A percentile compares a stretch with the other conserved stretches of the same genome.
Conservation (phyloP, 2,888 invertebrate genomes). For the Apodemia zela region DNA sequence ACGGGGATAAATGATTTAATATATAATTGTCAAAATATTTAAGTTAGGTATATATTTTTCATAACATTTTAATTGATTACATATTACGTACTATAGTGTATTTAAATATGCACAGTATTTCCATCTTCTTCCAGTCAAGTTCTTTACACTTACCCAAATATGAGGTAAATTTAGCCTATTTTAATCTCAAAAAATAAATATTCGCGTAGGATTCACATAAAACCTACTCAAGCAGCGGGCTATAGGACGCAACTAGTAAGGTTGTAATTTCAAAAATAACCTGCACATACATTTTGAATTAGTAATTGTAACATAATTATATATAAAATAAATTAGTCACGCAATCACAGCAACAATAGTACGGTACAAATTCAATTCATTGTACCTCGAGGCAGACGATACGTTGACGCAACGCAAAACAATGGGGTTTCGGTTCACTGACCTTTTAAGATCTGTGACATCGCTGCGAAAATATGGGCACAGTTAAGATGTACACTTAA, state of each 20-base stretch:
- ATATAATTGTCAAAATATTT: too few species aligned
- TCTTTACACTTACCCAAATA: too few species aligned
- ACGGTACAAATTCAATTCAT: slow-evolving; percentile 68
- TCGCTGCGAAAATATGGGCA: slow-evolving; percentile 71
- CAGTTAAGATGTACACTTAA: slow-evolving; percentile 42
- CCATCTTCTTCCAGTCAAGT: too few species aligned
- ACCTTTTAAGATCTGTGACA: slow-evolving; percentile 75
- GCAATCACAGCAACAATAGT: slow-evolving; percentile 63
- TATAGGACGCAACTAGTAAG: background rate
- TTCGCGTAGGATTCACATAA: too few species aligned
- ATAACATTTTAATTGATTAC: too few species aligned
- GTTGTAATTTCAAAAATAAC: slow-evolving; percentile 27
- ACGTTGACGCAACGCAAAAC: slow-evolving; percentile 74
- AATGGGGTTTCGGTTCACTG: slow-evolving; percentile 73
- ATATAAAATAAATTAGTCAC: slow-evolving; percentile 56
- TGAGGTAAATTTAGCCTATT: too few species aligned
- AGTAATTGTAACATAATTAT: slow-evolving; percentile 44
- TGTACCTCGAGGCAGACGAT: slow-evolving; percentile 67
- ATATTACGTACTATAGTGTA: too few species aligned
- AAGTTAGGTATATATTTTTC: too few species aligned
- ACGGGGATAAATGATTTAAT: too few species aligned
- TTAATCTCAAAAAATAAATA: too few species aligned
- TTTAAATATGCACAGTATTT: too few species aligned
- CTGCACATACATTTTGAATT: slow-evolving; percentile 37
- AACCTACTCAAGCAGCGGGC: too few species aligned